Evolutionary conservation across 2,113 vertebrate genomes (phyloP).

Genomic region (Egretta garzetta): DNA sequence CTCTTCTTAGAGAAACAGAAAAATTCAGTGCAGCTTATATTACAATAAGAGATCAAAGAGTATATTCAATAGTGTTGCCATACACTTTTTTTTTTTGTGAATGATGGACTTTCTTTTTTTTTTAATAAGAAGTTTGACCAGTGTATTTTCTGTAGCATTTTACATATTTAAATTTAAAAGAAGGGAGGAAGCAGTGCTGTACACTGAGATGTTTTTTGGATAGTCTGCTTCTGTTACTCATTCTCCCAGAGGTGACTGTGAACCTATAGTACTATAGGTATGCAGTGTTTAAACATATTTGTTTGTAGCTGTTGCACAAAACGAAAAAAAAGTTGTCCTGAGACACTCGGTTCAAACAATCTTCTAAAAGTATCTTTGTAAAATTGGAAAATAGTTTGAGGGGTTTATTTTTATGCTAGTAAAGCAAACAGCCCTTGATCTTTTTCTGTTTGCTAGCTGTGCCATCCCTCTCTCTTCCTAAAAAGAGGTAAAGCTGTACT

Average conservation of each 20-base stretch:
- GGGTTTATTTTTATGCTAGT: neutral
- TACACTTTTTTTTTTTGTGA: neutral
- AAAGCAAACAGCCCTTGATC: neutral
- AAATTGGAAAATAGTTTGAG: neutral
- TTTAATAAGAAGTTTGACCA: neutral
- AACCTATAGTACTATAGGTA: neutral
- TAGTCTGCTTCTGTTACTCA: neutral
- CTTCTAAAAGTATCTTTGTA: neutral
- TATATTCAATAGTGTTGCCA: neutral
- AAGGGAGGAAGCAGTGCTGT: neutral
- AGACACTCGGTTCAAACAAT: neutral
- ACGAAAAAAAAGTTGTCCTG: neutral
- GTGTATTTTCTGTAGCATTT: neutral
- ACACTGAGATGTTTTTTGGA: neutral
- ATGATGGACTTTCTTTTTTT: neutral
- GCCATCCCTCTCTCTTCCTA: neutral
- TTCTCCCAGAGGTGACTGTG: neutral
- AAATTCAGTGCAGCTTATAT: neutral
- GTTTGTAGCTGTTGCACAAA: neutral
- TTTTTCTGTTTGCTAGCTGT: neutral
- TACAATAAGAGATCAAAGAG: neutral
- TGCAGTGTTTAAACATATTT: neutral
- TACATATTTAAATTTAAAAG: neutral
- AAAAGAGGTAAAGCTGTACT: neutral
- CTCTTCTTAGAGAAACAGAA: neutral